Conservation (phyloP, 2,888 invertebrate species). For the Melanophora roralis region DNA sequence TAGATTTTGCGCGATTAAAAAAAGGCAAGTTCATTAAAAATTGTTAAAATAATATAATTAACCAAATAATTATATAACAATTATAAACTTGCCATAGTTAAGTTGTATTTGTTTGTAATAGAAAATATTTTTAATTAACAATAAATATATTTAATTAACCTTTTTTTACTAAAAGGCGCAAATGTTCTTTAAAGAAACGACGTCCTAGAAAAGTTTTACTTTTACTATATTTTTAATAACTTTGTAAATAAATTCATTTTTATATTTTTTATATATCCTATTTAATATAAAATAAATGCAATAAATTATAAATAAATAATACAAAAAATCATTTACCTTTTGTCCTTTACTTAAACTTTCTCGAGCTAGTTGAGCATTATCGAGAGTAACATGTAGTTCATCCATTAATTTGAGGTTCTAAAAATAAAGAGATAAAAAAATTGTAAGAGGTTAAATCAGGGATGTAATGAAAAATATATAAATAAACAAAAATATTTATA, state of each 20-base stretch:
- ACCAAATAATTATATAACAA: constrained; percentile 41
- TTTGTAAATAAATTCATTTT: constrained; percentile 45
- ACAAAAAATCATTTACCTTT: constrained; percentile 66
- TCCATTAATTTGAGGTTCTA: constrained; percentile 66
- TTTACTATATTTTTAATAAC: too few relatives aligned
- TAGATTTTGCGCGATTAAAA: constrained; percentile 21
- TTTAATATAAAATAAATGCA: constrained; percentile 47
- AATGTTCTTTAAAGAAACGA: too few relatives aligned
- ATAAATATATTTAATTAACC: too few relatives aligned
- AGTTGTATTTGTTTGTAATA: constrained; percentile 53
- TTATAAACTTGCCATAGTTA: constrained; percentile 56
- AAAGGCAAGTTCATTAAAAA: constrained; percentile 31
- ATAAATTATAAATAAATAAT: too few relatives aligned
- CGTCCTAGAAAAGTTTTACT: too few relatives aligned
- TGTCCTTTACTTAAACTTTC: constrained; percentile 66
- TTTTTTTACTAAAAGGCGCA: too few relatives aligned
- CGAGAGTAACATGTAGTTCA: constrained; percentile 65
- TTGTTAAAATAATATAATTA: constrained; percentile 1
- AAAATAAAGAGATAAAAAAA: constrained; percentile 13
- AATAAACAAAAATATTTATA: too few relatives aligned
- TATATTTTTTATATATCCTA: constrained; percentile 46
- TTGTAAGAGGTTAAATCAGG: not conserved
- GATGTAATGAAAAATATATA: too few relatives aligned
- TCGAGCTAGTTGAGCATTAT: constrained; percentile 65
- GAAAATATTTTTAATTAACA: not conserved